Evolutionary conservation across 2,113 vertebrate species (phyloP), one percentile per base, ranked within the genome.

Genomic region (Osmerus mordax): DNA sequence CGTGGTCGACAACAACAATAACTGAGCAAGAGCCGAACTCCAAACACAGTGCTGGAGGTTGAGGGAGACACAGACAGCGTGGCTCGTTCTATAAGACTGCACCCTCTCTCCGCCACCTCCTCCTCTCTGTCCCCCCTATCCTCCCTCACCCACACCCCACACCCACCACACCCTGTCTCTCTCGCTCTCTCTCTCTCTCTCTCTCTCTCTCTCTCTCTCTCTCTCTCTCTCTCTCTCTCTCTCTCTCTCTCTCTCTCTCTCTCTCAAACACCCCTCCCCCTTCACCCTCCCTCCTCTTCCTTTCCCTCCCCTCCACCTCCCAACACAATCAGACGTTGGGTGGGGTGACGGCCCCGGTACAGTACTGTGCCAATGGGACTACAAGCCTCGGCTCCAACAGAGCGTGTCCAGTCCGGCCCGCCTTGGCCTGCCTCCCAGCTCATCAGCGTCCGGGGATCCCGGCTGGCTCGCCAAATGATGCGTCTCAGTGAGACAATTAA

Each of bases 401-500:
- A 71, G 70, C 11, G 47, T 53, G 32, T 9, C 6, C 2, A 36
- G 25, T 19, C 23, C 18, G 19, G 32, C 54, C 54, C 16, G 61
- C 28, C 61, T 5, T 32, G 32, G 28, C 54, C 54, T 7, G 6
- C 54, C 14, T 55, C 61, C 61, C 28, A 56, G 36, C 81, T 76
- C 75, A 80, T 87, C 75, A 78, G 73, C 47, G 51, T 70, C 72
- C 61, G 15, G 68, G 68, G 71, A 81, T 70, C 54, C 64, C 53
- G 61, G 79, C 82, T 77, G 77, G 81, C 80, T 78, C 67, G 61
- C 72, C 78, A 81, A 82, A 77, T 79, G 74, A 76, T 85, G 83
- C 77, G 61, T 87, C 87, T 89, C 79, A 88, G 78, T 70, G 72
- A 91, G 84, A 89, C 84, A 88, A 84, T 89, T 90, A 89, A 86